A percentile compares a stretch with the other conserved stretches of the same genome.
phyloP scores from a whole-genome alignment of 1,140 invertebrate species.

The Druon quercuslanigerum region DNA sequence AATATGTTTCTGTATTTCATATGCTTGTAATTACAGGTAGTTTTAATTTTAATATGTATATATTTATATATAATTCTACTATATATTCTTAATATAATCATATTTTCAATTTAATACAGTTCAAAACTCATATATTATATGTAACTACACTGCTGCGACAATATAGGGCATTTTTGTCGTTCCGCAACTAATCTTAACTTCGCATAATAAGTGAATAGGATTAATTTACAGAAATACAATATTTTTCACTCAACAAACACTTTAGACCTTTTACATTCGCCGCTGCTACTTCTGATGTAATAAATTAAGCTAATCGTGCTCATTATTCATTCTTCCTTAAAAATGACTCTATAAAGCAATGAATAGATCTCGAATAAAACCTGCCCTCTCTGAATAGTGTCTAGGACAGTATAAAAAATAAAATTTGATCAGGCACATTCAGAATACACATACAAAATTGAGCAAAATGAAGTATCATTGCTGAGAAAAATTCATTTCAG shows the following conservation, averaged over 20 bases:
- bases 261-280: not conserved
- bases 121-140: slow-evolving; percentile 30
- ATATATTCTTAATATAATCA: slow-evolving; percentile 40
- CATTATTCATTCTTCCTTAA: slow-evolving; percentile 25
- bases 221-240: slow-evolving; percentile 33
- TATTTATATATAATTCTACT: slow-evolving; percentile 46
- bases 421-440: slow-evolving; percentile 21
- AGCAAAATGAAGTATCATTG: not conserved
- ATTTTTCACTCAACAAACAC: not conserved
- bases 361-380: slow-evolving; percentile 31
- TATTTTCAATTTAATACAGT: slow-evolving; percentile 48
- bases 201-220: slow-evolving; percentile 19
- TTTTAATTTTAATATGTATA: slow-evolving; percentile 50
- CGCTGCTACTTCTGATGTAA: not conserved
- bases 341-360: slow-evolving; percentile 27
- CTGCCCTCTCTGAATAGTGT: not conserved
- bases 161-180: slow-evolving; percentile 17
- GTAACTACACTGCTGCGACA: slow-evolving; percentile 19
- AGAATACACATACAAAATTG: slow-evolving; percentile 21
- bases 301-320: slow-evolving; percentile 18
- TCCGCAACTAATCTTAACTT: slow-evolving; percentile 24
- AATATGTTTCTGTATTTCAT: slow-evolving; percentile 65
- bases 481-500: not conserved
- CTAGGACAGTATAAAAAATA: slow-evolving; percentile 30
- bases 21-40: slow-evolving; percentile 62